Evolutionary conservation across 1,140 invertebrate genomes (phyloP).

Genomic region (Eriocheir sinensis): DNA sequence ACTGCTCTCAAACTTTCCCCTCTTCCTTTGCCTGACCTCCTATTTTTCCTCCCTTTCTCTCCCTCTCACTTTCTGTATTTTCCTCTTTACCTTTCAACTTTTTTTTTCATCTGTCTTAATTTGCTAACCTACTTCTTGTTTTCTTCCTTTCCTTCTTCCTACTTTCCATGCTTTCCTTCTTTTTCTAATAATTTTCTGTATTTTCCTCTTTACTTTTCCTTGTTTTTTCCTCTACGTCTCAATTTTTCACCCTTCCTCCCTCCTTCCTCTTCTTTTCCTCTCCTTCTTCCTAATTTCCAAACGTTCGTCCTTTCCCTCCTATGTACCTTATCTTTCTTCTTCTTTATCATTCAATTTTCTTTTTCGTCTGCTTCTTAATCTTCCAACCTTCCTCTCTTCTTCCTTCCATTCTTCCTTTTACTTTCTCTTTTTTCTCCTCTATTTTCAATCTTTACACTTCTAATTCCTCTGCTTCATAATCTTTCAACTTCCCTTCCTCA

Average conservation of each 20-base stretch:
- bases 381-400: background rate
- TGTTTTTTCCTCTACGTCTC: too few species aligned
- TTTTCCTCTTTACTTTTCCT: background rate
- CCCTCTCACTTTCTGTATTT: too few species aligned
- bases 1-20: background rate
- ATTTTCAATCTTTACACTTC: too few species aligned
- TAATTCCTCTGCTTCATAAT: background rate
- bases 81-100: background rate
- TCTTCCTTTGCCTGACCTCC: background rate
- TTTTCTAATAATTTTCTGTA: conserved; percentile 1
- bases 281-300: background rate
- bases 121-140: background rate
- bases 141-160: background rate
- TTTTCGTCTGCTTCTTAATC: background rate
- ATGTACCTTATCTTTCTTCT: background rate
- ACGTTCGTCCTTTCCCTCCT: background rate
- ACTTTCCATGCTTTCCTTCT: background rate
- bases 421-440: background rate
- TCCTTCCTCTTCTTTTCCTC: too few species aligned
- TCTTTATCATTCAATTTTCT: background rate
- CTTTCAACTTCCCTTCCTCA: background rate
- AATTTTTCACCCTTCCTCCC: background rate
- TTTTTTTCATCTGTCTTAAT: background rate
- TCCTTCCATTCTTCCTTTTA: background rate
- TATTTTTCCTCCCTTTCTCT: background rate